phyloP scores from a whole-genome alignment of 1,140 invertebrate genomes.

The Diabrotica virgifera region DNA sequence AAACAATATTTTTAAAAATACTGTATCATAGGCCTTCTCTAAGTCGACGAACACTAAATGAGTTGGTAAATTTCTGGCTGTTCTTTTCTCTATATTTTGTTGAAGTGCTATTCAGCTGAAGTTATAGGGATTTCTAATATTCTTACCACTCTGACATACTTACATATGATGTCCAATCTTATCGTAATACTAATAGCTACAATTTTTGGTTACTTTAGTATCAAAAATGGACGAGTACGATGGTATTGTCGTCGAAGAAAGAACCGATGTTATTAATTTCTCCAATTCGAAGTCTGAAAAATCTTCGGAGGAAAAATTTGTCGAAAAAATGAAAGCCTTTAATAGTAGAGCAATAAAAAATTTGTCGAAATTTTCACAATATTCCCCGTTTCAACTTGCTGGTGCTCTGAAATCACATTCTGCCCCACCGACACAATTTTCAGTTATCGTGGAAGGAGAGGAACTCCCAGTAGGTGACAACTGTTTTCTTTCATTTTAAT shows the following conservation, averaged over 20 bases:
- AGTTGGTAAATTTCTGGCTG: no score
- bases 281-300: constrained; percentile 11
- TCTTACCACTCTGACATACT: no score
- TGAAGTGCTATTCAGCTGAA: no score
- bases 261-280: constrained; percentile 28
- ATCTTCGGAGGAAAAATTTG: constrained; percentile 26
- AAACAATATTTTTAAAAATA: no score
- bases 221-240: constrained; percentile 24
- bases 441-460: constrained; percentile 38
- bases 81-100: no score
- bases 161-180: no score
- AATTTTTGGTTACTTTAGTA: neutral
- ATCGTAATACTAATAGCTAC: no score
- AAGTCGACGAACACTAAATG: no score
- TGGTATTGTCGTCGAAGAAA: constrained; percentile 30
- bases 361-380: constrained; percentile 30
- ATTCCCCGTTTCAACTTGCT: constrained; percentile 23
- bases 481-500: neutral
- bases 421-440: constrained; percentile 32
- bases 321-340: constrained; percentile 16
- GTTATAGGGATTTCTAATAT: no score
- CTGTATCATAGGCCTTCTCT: no score
- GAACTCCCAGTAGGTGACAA: constrained; percentile 37
- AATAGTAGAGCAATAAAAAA: constrained; percentile 20
- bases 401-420: constrained; percentile 24